Base-by-base conservation (phyloP, 2,797 vertebrate species). In the Carcharodon carcharias region DNA sequence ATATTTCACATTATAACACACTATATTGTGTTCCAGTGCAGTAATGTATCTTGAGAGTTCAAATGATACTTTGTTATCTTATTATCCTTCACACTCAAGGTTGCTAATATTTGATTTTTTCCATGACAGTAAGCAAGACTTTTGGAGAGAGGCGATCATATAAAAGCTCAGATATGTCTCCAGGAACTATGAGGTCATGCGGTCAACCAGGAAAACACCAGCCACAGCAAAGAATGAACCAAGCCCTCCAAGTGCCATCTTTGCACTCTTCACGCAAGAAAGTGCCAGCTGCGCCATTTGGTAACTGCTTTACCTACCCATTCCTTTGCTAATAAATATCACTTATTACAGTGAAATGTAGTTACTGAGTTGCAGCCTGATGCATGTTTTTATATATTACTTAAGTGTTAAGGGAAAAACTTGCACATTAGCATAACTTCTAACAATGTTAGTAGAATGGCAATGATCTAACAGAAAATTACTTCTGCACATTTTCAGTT, bases 91-190 rank as follows among this genome's bases (percentile, higher is more conserved):
- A 16, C n/a, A 50, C 3, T 45, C 18, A 95, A 71, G 4, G 11
- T n/a, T 58, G 67, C 94, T 56, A 56, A 56, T 73, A 73, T 71
- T 56, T 73, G 50, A 2, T 95, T 77, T 56, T 95, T 58, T 35
- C 96, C 85, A 0, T 96, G 35, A 71, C 97, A 99, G 99, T 99
- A 97, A 99, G 99, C 0, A 99, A 99, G 97, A 99, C 98, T 97
- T 96, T 99, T 98, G 99, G 97, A 77, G 99, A 99, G 97, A 98
- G 99, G 96, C 98, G 98, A 93, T 98, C 98, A 96, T 97, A 97
- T 28, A 99, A 99, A 97, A 98, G 97, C 94, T 98, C 98, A 0
- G 99, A 99, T 97, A 98, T 99, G 98, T 99, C 99, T 96, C 99
- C 99, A 0, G 98, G 98, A 96, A 98, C 99, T 63, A 96, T 99